phyloP scores from a whole-genome alignment of 2,797 vertebrate genomes.

The Thripadectes ignobilis region DNA sequence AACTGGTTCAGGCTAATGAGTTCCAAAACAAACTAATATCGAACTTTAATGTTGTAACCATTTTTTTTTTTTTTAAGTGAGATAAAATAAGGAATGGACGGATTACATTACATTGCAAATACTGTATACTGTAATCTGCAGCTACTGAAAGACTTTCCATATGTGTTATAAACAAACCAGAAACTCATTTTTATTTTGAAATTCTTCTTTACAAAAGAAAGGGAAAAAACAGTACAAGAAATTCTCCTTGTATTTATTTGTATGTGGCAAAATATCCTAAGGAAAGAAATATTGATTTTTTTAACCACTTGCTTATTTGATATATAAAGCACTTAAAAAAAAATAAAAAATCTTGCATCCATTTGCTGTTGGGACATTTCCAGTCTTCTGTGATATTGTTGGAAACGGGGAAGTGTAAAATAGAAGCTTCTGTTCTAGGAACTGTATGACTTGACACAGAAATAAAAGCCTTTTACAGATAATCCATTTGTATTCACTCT shows the following conservation, averaged over 20 bases:
- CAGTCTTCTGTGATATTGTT: conserved; percentile 14
- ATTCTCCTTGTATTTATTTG: neutral
- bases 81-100: neutral
- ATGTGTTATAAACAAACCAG: neutral
- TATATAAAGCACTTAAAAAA: neutral
- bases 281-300: rapidly evolving
- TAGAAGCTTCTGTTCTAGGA: conserved; percentile 47
- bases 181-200: neutral
- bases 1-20: neutral
- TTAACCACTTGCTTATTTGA: neutral
- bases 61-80: neutral
- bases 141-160: conserved; percentile 1
- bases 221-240: neutral
- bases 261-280: neutral
- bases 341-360: neutral
- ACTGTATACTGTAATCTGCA: neutral
- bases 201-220: neutral
- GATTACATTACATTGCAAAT: neutral
- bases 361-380: conserved; percentile 7
- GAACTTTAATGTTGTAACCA: neutral
- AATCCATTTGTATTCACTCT: conserved; percentile 53
- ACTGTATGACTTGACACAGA: neutral
- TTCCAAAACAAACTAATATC: conserved; percentile 26
- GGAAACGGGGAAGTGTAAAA: conserved; percentile 27
- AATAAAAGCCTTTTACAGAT: conserved; percentile 57